Evolutionary conservation across 2,113 vertebrate species (phyloP).

Genomic region (Redunca redunca): DNA sequence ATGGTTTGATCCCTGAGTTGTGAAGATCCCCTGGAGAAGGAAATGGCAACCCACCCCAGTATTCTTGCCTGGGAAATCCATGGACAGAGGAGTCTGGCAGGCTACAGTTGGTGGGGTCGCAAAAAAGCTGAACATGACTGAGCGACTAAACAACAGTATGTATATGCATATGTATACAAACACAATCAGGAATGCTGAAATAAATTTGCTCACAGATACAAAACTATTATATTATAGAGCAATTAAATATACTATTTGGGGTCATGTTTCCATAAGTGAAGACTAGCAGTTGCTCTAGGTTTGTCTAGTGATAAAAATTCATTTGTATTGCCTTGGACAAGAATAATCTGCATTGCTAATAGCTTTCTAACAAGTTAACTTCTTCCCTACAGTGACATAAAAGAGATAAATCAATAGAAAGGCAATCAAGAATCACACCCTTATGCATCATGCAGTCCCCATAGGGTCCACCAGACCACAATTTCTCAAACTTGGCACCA

Average conservation of each 20-base stretch:
- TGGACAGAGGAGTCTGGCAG: neutral
- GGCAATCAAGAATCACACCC: neutral
- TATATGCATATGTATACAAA: neutral
- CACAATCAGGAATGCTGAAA: neutral
- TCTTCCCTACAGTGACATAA: neutral
- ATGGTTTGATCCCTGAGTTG: neutral
- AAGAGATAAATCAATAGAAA: neutral
- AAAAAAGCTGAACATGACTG: neutral
- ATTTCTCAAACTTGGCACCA: neutral
- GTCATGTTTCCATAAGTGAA: neutral
- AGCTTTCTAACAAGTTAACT: neutral
- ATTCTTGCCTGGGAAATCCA: neutral
- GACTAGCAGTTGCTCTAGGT: neutral
- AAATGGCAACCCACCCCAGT: neutral
- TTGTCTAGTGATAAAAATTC: neutral
- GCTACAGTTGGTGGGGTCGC: neutral
- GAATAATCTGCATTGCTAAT: neutral
- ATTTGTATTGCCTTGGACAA: neutral
- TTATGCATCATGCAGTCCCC: neutral
- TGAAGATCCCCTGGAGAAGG: neutral
- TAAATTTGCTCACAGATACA: neutral
- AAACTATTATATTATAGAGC: neutral
- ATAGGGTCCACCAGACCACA: neutral
- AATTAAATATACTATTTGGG: neutral
- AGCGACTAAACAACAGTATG: neutral